Evolutionary conservation across 2,888 invertebrate species (phyloP), one percentile per base, ranked within the genome.

Genomic region (Archips crataeganus): DNA sequence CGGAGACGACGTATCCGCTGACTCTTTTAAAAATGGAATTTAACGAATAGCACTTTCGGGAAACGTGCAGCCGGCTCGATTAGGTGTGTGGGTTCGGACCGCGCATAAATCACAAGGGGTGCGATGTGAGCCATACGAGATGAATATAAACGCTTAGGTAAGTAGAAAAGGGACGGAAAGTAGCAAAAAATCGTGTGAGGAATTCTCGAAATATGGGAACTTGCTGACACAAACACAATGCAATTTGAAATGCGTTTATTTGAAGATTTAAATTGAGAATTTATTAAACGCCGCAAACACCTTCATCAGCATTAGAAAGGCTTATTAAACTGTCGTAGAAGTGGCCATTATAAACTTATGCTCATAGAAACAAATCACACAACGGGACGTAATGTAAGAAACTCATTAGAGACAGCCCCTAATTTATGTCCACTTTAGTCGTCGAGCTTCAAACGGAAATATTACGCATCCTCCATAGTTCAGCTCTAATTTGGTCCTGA

Each of bases 1-100:
- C 91, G 92, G 92, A 92, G 93, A 87, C 86, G 84, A 85, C 84
- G 84, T 86, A 91, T 93, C 92, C 94, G 93, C 85, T 83, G 85
- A 79, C 81, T 84, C 83, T 89, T 91, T 90, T 90, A 89, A 90
- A 92, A 89, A 88, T 88, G 88, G 86, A 88, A 88, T 88, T 84
- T 86, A 90, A 90, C 84, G 87, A 87, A 89, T 87, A 84, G 82
- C 86, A 88, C 86, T 90, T 90, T 90, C 78, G 85, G 84, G 85
- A 89, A 87, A 84, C 80, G 82, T 62, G 72, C 60, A 84, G 80
- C 77, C 84, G 83, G 82, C 83, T 82, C 83, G 85, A 87, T 84
- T 79, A 81, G 85, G 80, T 86, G 87, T 87, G 87, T 86, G 85
- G 86, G 85, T 79, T 71, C 81, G 84, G 81, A 81, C 82, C 79